Conservation (phyloP, 2,888 invertebrate genomes). For the Sarcophaga caerulescens region DNA sequence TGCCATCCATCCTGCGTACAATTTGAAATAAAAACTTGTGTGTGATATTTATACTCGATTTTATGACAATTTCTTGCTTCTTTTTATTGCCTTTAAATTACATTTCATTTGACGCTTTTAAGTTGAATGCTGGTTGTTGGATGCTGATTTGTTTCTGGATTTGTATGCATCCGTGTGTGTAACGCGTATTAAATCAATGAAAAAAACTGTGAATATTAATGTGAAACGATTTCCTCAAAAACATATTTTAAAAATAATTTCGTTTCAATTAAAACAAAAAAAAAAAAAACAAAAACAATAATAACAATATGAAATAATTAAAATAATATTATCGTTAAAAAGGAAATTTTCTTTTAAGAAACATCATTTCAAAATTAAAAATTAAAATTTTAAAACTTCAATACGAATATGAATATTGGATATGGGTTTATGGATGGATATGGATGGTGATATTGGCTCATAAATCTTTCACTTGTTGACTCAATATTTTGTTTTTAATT, state of each 20-base stretch:
- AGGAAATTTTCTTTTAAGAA: no score
- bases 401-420: background rate
- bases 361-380: background rate
- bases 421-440: background rate
- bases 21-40: no score
- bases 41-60: no score
- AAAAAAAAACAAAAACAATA: background rate
- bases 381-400: constrained; percentile 34
- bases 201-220: constrained; percentile 47
- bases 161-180: background rate
- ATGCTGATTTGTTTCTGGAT: background rate
- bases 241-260: background rate
- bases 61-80: no score
- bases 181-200: constrained; percentile 62
- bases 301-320: no score
- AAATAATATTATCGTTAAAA: no score
- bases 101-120: background rate
- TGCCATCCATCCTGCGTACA: no score
- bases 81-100: no score
- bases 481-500: constrained; percentile 73
- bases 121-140: background rate
- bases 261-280: constrained; percentile 36
- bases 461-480: constrained; percentile 79
- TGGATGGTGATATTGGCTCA: constrained; percentile 68
- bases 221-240: constrained; percentile 63